These are phyloP conservation scores for Subacronicta megacephala DNA, from an alignment of 2,888 invertebrate genomes.

Conservation along the genomic window DNA sequence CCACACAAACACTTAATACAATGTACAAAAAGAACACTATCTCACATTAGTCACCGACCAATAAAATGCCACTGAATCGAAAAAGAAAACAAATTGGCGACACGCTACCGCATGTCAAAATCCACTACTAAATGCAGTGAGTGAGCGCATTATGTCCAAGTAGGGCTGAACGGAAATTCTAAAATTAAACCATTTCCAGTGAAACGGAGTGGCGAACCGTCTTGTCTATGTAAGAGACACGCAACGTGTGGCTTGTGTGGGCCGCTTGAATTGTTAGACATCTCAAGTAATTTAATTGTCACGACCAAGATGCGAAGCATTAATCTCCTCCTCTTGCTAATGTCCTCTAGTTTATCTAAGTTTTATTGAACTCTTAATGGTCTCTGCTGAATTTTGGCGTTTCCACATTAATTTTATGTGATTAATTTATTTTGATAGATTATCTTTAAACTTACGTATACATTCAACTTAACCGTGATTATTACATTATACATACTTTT, in stretches of 20 bases:
- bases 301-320: slow-evolving; percentile 69
- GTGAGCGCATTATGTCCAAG: slow-evolving; percentile 83
- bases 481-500: no score
- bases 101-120: slow-evolving; percentile 69
- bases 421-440: slow-evolving; percentile 16
- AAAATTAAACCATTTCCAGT: slow-evolving; percentile 86
- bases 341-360: slow-evolving; percentile 55
- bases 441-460: neutral
- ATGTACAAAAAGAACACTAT: slow-evolving; percentile 47
- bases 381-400: slow-evolving; percentile 25
- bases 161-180: slow-evolving; percentile 87
- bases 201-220: slow-evolving; percentile 79
- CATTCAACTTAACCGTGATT: neutral
- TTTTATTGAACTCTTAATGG: slow-evolving; percentile 49
- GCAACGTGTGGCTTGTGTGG: slow-evolving; percentile 77
- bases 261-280: slow-evolving; percentile 73
- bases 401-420: slow-evolving; percentile 20
- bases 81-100: slow-evolving; percentile 57
- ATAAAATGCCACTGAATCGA: slow-evolving; percentile 52
- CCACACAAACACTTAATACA: slow-evolving; percentile 38
- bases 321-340: slow-evolving; percentile 68
- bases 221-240: slow-evolving; percentile 79
- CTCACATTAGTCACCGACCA: slow-evolving; percentile 53
- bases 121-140: slow-evolving; percentile 76
- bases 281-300: slow-evolving; percentile 86